Base-by-base conservation (phyloP, 2,888 invertebrate species). In the Lycophotia porphyrea region DNA sequence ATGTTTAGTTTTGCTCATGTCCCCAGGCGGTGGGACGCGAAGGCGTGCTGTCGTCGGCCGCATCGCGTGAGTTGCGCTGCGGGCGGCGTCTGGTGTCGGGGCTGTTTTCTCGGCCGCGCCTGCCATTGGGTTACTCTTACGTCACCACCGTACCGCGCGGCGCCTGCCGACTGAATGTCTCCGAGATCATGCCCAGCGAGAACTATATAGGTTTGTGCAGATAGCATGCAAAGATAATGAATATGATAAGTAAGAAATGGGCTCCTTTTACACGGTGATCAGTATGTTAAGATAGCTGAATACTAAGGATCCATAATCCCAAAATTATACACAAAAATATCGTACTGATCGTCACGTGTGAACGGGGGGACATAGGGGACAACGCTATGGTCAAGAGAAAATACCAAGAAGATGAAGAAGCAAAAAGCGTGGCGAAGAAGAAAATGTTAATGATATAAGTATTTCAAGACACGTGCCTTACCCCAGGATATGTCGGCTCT, bases 91-190 rank as follows among this genome's bases (percentile, higher is more conserved):
- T 98, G 76, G 97, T 98, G 84, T 98, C 98, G 31, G 99, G 99
- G 2, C 97, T 99, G 89, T 99, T 98, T 94, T 98, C 98, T 34
- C 97, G 98, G 73, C 98, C 98, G 65, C 97, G 98, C 78, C 95
- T 99, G 84, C 98, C 98, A 0, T 97, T 98, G 69, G 99, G 98
- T 80, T 99, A 99, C 95, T 98, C 98, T 64, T 97, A 98, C 88
- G 98, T 99, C 72, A 97, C 98, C 9, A 98, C 98, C 64, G 97
- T 99, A 76, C 99, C 99, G 4, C 97, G 97, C 68, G 99, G 99
- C 42, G 98, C 99, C 61, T 99, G 99, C 93, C 98, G 98, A 87
- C 97, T 99, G 86, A 98, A 98, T 91, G 97, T 99, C 88, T 98
- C 98, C 18, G 99, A 99, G 93, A 96, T 98, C 71, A 97, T 97